These are phyloP conservation scores for Pachyramphus minor DNA, from an alignment of 2,113 vertebrate species.

Conservation along the genomic window DNA sequence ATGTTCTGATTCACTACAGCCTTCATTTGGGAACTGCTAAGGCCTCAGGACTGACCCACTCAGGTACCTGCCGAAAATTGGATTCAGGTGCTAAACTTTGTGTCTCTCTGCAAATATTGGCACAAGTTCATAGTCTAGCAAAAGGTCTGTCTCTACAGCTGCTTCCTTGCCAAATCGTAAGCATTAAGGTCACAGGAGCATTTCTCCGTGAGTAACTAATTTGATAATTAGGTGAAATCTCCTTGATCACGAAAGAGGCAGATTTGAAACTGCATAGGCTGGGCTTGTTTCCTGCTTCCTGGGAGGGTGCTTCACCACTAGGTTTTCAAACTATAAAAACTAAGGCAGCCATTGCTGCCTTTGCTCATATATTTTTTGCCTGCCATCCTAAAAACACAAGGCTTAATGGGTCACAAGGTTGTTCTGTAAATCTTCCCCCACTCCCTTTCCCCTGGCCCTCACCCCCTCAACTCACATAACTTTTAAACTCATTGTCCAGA, in stretches of 20 bases:
- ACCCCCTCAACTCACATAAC: not conserved
- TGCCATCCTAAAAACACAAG: not conserved
- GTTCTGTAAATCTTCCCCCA: not conserved
- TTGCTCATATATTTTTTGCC: not conserved
- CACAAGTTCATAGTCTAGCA: not conserved
- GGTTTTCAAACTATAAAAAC: not conserved
- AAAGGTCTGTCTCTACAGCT: not conserved
- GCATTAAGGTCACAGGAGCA: not conserved
- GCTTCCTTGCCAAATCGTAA: not conserved
- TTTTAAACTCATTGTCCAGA: not conserved
- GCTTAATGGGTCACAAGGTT: not conserved
- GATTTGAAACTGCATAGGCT: not conserved
- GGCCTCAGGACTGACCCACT: not conserved
- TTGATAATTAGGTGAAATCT: not conserved
- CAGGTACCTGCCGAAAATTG: not conserved
- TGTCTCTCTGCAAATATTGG: not conserved
- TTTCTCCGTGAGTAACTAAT: not conserved
- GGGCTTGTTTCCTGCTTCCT: not conserved
- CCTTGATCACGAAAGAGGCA: not conserved
- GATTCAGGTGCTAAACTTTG: conserved; percentile 21
- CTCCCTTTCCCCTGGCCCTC: no score
- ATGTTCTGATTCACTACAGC: conserved; percentile 4
- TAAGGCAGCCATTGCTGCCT: not conserved
- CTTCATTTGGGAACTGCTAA: not conserved
- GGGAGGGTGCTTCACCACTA: not conserved